A percentile compares a stretch with the other conserved stretches of the same genome.
Evolutionary conservation across 2,888 invertebrate species (phyloP).

Genomic region (Cylloceria caligata): DNA sequence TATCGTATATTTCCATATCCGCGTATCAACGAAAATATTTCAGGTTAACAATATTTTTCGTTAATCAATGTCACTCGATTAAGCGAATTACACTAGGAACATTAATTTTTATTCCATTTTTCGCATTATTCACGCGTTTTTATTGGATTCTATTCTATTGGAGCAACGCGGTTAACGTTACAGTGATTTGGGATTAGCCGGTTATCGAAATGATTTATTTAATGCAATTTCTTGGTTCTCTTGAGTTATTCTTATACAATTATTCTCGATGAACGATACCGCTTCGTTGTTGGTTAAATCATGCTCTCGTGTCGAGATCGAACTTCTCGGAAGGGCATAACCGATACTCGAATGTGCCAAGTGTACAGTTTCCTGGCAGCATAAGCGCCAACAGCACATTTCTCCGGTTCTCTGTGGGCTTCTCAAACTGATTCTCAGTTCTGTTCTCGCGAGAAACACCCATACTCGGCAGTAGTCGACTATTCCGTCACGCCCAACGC

Average conservation of each 20-base stretch:
- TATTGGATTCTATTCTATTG: not conserved
- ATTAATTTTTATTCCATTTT: too few relatives aligned
- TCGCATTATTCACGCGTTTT: not conserved
- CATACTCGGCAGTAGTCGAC: conserved; percentile 72
- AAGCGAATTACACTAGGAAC: too few relatives aligned
- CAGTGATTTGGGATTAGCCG: too few relatives aligned
- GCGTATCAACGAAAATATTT: too few relatives aligned
- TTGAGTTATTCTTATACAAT: too few relatives aligned
- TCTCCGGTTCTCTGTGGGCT: not conserved
- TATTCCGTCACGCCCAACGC: conserved; percentile 81
- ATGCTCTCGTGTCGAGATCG: not conserved
- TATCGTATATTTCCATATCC: too few relatives aligned
- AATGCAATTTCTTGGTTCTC: too few relatives aligned
- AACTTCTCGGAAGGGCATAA: conserved; percentile 6
- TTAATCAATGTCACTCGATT: too few relatives aligned
- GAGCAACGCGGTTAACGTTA: too few relatives aligned
- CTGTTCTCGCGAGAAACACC: conserved; percentile 68
- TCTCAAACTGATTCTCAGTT: conserved; percentile 50
- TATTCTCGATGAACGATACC: too few relatives aligned
- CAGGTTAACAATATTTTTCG: not conserved
- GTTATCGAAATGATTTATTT: too few relatives aligned
- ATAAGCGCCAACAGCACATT: too few relatives aligned
- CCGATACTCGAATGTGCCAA: not conserved
- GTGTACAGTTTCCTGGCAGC: not conserved
- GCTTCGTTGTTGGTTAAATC: not conserved